These are phyloP conservation scores for Dolomedes plantarius DNA, from an alignment of 2,888 invertebrate species.

Conservation along the genomic window DNA sequence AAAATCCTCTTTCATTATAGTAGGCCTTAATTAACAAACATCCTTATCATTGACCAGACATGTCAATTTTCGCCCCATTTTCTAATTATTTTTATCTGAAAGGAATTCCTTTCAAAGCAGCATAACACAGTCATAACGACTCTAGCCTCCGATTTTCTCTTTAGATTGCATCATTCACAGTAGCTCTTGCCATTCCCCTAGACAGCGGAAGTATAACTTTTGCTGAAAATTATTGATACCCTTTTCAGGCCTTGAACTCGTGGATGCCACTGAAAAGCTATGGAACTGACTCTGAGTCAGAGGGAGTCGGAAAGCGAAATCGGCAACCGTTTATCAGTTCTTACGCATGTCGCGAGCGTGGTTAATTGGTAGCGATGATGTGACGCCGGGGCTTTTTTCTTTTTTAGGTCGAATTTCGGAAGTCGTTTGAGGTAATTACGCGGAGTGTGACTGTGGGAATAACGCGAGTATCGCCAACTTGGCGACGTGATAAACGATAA, in stretches of 20 bases:
- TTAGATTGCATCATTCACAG: neutral
- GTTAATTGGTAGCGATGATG: neutral
- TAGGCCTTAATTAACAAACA: too few relatives aligned
- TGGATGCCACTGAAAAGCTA: neutral
- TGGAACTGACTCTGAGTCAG: neutral
- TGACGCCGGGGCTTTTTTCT: neutral
- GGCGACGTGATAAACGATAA: too few relatives aligned
- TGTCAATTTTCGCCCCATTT: too few relatives aligned
- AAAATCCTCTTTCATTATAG: too few relatives aligned
- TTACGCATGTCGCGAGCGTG: neutral
- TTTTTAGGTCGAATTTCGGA: neutral
- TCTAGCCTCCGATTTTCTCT: too few relatives aligned
- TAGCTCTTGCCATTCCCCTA: neutral
- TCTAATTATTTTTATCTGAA: too few relatives aligned
- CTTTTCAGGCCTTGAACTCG: neutral
- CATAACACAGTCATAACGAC: too few relatives aligned
- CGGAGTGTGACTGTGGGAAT: too few relatives aligned
- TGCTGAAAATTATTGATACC: neutral
- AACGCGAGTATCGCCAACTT: neutral
- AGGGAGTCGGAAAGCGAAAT: neutral
- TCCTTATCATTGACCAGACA: too few relatives aligned
- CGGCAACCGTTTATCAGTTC: neutral
- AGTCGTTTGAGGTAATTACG: constrained; percentile 1
- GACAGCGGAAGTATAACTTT: constrained; percentile 8
- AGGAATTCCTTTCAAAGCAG: too few relatives aligned